Evolutionary conservation across 2,113 vertebrate species (phyloP), one percentile per base, ranked within the genome.

Genomic region (Scomber japonicus): DNA sequence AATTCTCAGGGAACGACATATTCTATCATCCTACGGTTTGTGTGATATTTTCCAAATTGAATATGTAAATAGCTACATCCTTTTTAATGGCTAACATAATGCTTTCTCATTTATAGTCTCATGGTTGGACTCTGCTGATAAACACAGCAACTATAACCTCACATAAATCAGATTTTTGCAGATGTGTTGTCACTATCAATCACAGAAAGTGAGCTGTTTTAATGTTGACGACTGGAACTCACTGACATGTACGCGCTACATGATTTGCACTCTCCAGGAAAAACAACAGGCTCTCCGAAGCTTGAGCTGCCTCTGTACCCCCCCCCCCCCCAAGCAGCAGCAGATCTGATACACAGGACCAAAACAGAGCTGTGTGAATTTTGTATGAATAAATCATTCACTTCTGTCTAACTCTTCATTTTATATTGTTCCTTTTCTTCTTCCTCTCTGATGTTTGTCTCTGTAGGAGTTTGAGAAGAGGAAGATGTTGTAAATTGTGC

Each of bases 401-500:
- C 46, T 61, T 88, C 77, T 82, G 68, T 80, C 77, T 81, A 60
- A 86, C 63, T 86, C 68, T 75, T 73, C 64, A 44, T 79, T 61
- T 92, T 70, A 54, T 30, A 0, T 56, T 10, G 64, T 57, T 57
- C 71, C 64, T 65, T 16, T 59, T 67, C 67, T 75, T 71, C 65
- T 76, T 71, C 57, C 55, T 62, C 62, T 81, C 48, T 89, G 56
- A 79, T 77, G 65, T 90, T 55, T 61, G 2, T 88, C 75, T 88
- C 79, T 63, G 46, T 80, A 96, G 95, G 95, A 96, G 88, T 96
- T 96, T 78, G 95, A 96, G 92, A 95, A 96, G 93, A 95, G 94
- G 92, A 96, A 94, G 91, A 91, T 96, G 94, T 86, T 96, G 93
- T 96, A 92, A 93, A 80, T 50, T 67, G 69, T 57, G 67, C 72